Base-by-base conservation (phyloP, 1,140 invertebrate species). In the Aphelenchoides fujianensis region DNA sequence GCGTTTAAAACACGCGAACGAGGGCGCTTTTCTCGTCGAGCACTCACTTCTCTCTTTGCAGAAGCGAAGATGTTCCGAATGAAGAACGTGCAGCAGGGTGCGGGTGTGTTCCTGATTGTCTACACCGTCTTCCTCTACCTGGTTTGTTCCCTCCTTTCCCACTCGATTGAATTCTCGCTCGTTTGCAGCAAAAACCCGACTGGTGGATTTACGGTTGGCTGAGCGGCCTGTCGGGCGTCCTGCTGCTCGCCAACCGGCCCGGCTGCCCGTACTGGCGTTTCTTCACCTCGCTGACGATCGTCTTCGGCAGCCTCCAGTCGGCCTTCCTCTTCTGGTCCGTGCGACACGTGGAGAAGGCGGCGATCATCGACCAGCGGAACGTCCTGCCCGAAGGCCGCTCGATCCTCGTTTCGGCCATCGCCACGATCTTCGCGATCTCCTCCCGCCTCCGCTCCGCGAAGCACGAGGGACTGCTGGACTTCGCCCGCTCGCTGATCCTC, bases 151-250 rank as follows among this genome's bases (percentile, higher is more conserved):
- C 41, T 12, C 12, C 12, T 12, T 23, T 48, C 23, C 23, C 12
- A 48, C 12, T 12, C 41, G 41, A 12, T 7, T 19, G 55, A 67
- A 67, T 54, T 67, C 0, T 1, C 16, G 27, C 7, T n/a, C 37
- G 19, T 7, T 79, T 78, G n/a, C 32, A 77, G 75, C 61, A 75
- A 30, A 70, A 77, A 32, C 12, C 67, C 5, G 74, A 71, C 30
- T 82, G 79, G 67, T 81, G 78, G 76, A 67, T 78, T 32, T 76
- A 74, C 31, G 75, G 73, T 0, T 69, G 63, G 61, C 35, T 81
- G n/a, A 69, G 55, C 30, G 53, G 30, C 28, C 30, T 66, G n/a
- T 76, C 79, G n/a, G 79, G 71, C 34, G n/a, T 81, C n/a, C 37
- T 78, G 1, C 28, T 55, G n/a, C 19, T 81, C 2, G 23, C 62